phyloP scores from a whole-genome alignment of 1,140 invertebrate species.

The Branchinecta lynchi region DNA sequence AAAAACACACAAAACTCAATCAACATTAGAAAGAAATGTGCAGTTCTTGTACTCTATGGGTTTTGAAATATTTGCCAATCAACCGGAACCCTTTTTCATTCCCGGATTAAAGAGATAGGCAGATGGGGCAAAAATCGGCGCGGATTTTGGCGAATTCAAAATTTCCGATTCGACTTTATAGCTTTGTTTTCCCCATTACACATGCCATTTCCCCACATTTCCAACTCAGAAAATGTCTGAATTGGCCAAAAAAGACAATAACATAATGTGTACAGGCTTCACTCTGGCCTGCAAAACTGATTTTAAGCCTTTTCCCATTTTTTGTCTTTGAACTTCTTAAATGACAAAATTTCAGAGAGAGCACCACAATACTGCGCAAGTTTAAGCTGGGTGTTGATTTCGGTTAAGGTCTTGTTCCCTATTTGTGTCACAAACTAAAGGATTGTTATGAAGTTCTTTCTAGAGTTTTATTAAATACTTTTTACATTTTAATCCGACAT shows the following conservation, averaged over 20 bases:
- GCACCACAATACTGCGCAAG: neutral
- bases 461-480: neutral
- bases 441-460: conserved; percentile 9
- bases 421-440: conserved; percentile 6
- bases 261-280: neutral
- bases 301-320: neutral
- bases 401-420: neutral
- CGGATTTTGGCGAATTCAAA: too few relatives aligned
- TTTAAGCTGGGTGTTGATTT: neutral
- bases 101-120: too few relatives aligned
- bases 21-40: too few relatives aligned
- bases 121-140: too few relatives aligned
- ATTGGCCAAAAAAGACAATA: conserved; percentile 4
- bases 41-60: too few relatives aligned
- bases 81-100: too few relatives aligned
- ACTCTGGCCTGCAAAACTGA: neutral
- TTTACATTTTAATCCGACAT: conserved; percentile 7
- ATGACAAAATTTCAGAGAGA: conserved; percentile 6
- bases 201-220: too few relatives aligned
- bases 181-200: too few relatives aligned
- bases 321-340: conserved; percentile 10
- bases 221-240: too few relatives aligned
- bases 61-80: too few relatives aligned
- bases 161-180: too few relatives aligned
- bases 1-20: too few relatives aligned